These are phyloP conservation scores for Hypanus sabinus DNA, from an alignment of 2,113 vertebrate species.

Conservation along the genomic window DNA sequence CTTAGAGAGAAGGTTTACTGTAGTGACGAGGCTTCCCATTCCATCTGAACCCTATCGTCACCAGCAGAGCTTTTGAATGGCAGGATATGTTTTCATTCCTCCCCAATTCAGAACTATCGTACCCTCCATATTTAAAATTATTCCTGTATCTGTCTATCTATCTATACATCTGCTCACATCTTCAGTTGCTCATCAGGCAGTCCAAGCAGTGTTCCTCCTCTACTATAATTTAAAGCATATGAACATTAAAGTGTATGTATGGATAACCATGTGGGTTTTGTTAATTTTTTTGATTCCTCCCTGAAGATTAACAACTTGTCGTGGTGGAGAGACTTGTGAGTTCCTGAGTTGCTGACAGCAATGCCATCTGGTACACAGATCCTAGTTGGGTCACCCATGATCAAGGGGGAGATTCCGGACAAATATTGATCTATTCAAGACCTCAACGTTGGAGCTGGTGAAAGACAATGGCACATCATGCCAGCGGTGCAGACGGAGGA, in stretches of 20 bases:
- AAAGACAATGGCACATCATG: too few relatives aligned
- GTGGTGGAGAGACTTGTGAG: too few relatives aligned
- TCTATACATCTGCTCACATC: neutral
- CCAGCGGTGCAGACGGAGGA: too few relatives aligned
- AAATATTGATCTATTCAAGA: too few relatives aligned
- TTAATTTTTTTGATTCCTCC: neutral
- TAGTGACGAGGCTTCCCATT: neutral
- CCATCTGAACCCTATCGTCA: neutral
- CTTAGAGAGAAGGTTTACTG: neutral
- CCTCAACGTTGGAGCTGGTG: too few relatives aligned
- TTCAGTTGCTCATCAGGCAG: neutral
- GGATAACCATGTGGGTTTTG: neutral
- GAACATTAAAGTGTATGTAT: neutral
- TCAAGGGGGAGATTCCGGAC: too few relatives aligned
- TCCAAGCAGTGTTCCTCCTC: neutral
- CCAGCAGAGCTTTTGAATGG: neutral
- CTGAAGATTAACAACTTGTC: too few relatives aligned
- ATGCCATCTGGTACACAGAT: too few relatives aligned
- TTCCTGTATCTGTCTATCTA: neutral
- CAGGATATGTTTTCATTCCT: neutral
- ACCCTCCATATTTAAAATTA: neutral
- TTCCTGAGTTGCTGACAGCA: too few relatives aligned
- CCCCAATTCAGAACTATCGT: neutral
- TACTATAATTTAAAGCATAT: neutral
- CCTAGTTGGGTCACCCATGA: too few relatives aligned